These are phyloP conservation scores for Vanessa atalanta DNA, from an alignment of 1,140 invertebrate genomes.

Conservation along the genomic window DNA sequence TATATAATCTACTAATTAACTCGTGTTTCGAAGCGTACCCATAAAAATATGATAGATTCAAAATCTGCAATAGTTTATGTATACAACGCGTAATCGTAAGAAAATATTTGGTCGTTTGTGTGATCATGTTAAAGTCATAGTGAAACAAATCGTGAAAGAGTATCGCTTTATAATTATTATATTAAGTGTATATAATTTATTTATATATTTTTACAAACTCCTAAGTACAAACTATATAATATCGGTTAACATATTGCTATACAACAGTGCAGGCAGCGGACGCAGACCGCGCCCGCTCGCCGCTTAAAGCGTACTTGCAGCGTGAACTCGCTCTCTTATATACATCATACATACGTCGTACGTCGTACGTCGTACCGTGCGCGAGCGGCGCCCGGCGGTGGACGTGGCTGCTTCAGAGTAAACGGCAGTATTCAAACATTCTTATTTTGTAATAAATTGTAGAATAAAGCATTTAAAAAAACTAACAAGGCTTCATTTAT, in stretches of 20 bases:
- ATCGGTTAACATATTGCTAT: slow-evolving; percentile 43
- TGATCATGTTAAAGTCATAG: slow-evolving; percentile 37
- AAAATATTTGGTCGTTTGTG: slow-evolving; percentile 65
- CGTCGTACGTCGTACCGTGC: too few species aligned
- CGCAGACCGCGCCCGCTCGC: background rate
- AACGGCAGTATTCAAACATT: slow-evolving; percentile 28
- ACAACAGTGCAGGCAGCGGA: slow-evolving; percentile 35
- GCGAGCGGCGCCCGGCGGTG: slow-evolving; percentile 3
- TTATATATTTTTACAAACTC: slow-evolving; percentile 52
- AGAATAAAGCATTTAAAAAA: slow-evolving; percentile 35
- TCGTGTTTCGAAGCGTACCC: slow-evolving; percentile 12
- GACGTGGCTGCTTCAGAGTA: slow-evolving; percentile 3
- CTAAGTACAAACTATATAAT: slow-evolving; percentile 38
- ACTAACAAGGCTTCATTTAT: slow-evolving; percentile 9
- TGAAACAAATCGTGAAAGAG: slow-evolving; percentile 48
- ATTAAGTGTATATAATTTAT: slow-evolving; percentile 46
- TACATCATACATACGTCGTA: too few species aligned
- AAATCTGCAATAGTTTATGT: slow-evolving; percentile 19
- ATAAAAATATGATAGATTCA: slow-evolving; percentile 20
- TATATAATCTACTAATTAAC: slow-evolving; percentile 18
- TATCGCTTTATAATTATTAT: slow-evolving; percentile 49
- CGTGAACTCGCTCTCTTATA: slow-evolving; percentile 2
- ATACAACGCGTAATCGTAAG: slow-evolving; percentile 46
- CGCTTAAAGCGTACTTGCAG: slow-evolving; percentile 1
- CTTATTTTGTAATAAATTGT: slow-evolving; percentile 30